phyloP scores from a whole-genome alignment of 2,888 invertebrate genomes.

The Latrodectus elegans region DNA sequence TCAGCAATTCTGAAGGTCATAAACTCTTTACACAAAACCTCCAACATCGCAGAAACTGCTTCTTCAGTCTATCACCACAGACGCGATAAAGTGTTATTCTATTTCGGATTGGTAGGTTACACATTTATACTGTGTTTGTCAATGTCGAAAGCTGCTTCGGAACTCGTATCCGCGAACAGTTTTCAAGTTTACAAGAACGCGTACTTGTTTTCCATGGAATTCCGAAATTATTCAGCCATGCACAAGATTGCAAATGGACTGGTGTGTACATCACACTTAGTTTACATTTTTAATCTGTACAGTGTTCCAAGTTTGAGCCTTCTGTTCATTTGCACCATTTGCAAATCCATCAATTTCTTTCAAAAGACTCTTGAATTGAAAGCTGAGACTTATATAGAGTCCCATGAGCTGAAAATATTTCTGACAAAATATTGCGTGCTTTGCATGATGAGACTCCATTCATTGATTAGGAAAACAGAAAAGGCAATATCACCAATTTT shows the following conservation, averaged over 20 bases:
- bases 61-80: background rate
- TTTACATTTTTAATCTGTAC: constrained; percentile 30
- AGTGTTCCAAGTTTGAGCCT: constrained; percentile 19
- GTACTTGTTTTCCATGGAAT: constrained; percentile 10
- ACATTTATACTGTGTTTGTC: constrained; percentile 6
- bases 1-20: constrained; percentile 1
- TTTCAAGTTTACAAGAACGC: constrained; percentile 26
- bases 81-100: constrained; percentile 5
- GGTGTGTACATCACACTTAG: constrained; percentile 13
- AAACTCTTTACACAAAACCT: background rate
- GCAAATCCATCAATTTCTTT: constrained; percentile 10
- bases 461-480: constrained; percentile 1
- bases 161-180: constrained; percentile 4
- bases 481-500: constrained; percentile 18
- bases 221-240: background rate
- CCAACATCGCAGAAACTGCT: background rate
- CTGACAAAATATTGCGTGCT: background rate
- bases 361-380: background rate
- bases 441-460: constrained; percentile 13
- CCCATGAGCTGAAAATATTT: background rate
- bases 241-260: background rate
- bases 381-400: background rate
- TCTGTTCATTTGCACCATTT: constrained; percentile 1
- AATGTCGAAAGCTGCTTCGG: constrained; percentile 9
- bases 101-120: background rate